Conservation (phyloP, 2,888 invertebrate species). For the Terebella lapidaria region DNA sequence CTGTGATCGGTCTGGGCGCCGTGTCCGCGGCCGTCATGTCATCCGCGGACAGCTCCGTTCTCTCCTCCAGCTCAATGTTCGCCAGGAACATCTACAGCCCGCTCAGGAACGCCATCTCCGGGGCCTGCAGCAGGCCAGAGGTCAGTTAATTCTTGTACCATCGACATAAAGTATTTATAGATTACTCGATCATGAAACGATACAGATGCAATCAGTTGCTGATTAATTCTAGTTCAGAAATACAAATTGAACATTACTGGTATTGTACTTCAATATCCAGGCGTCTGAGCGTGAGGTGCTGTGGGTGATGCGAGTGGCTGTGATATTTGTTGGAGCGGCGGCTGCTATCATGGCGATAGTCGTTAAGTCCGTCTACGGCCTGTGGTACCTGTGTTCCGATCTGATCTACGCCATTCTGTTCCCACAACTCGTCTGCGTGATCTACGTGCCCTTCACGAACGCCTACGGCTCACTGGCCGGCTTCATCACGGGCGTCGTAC, state of each 20-base stretch:
- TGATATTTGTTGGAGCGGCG: conserved; percentile 82
- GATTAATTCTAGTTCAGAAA: no score
- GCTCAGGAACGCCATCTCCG: background rate
- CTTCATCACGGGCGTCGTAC: conserved; percentile 64
- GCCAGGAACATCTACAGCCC: conserved; percentile 10
- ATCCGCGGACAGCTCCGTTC: no score
- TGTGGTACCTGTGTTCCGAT: conserved; percentile 98
- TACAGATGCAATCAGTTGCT: no score
- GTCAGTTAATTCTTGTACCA: no score
- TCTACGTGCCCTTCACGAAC: conserved; percentile 91
- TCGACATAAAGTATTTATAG: no score
- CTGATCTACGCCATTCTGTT: no score
- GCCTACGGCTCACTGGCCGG: conserved; percentile 82
- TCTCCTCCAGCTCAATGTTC: conserved; percentile 17
- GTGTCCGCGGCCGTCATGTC: conserved; percentile 78
- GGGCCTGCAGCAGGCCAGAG: background rate
- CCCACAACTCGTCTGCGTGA: conserved; percentile 94
- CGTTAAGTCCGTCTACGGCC: conserved; percentile 92
- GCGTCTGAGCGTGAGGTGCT: conserved; percentile 68
- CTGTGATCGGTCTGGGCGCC: conserved; percentile 91
- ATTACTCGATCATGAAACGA: no score
- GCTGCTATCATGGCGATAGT: conserved; percentile 91
- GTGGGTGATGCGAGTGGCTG: conserved; percentile 79
- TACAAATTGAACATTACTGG: no score
- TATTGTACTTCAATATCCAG: background rate